Conservation (phyloP, 2,113 vertebrate species). For the Chaetorhynchus papuensis region DNA sequence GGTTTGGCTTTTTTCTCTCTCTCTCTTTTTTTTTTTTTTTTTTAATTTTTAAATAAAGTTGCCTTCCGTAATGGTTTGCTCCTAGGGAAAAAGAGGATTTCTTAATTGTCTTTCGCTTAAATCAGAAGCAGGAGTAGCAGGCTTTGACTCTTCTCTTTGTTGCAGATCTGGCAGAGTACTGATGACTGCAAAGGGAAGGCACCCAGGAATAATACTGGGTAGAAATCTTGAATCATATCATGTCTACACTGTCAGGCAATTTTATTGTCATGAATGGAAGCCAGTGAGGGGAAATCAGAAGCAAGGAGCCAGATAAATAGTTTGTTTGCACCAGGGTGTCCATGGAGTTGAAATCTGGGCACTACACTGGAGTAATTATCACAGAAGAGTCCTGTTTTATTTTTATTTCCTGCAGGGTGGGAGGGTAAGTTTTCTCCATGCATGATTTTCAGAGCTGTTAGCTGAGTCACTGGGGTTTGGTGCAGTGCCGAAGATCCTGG, state of each 20-base stretch:
- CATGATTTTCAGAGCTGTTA: neutral
- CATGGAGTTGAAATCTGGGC: neutral
- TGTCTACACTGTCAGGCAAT: neutral
- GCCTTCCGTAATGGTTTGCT: neutral
- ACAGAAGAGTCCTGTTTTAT: neutral
- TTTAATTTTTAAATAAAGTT: neutral
- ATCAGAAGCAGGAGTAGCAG: neutral
- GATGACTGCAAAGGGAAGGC: neutral
- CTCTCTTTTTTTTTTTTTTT: no score
- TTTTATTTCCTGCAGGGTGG: neutral
- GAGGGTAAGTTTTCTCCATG: neutral
- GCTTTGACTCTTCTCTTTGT: neutral
- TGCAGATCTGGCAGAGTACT: neutral
- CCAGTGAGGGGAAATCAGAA: neutral
- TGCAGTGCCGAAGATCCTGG: neutral
- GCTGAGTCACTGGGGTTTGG: conserved; percentile 5
- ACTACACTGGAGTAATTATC: neutral
- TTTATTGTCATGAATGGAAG: neutral
- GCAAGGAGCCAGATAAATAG: neutral
- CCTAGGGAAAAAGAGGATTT: neutral
- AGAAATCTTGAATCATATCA: neutral
- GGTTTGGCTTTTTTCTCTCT: no score
- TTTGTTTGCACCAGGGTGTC: neutral
- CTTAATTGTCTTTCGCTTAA: neutral
- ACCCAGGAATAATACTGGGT: neutral